Conservation (phyloP, 2,888 invertebrate species). For the Anoncus sp. region DNA sequence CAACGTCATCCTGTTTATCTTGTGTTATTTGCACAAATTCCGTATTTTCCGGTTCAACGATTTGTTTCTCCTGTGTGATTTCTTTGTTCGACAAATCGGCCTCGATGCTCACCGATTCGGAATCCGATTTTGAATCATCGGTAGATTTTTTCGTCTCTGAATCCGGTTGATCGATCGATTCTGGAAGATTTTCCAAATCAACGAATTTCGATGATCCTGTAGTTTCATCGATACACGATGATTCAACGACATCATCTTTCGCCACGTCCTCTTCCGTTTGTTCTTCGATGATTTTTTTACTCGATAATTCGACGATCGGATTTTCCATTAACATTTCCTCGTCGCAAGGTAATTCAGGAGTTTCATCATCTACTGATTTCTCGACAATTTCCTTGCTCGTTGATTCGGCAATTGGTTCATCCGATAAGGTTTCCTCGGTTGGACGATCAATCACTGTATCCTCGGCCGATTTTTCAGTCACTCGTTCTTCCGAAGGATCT, state of each 20-base stretch:
- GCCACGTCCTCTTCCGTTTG: slow-evolving; percentile 45
- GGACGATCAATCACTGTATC: background rate
- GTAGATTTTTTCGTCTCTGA: slow-evolving; percentile 8
- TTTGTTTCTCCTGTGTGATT: slow-evolving; percentile 67
- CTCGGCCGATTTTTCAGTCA: background rate
- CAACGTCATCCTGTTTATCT: slow-evolving; percentile 78
- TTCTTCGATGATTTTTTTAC: slow-evolving; percentile 35
- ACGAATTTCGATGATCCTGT: background rate
- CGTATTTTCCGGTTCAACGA: slow-evolving; percentile 77
- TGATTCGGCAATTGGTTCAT: slow-evolving; percentile 6
- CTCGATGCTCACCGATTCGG: slow-evolving; percentile 72
- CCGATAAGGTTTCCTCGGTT: background rate
- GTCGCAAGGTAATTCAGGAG: background rate
- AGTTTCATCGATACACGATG: background rate
- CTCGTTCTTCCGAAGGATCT: background rate
- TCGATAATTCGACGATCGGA: slow-evolving; percentile 15
- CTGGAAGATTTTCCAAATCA: slow-evolving; percentile 9
- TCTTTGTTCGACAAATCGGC: slow-evolving; percentile 71
- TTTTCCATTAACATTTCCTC: slow-evolving; percentile 22
- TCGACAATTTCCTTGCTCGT: slow-evolving; percentile 6
- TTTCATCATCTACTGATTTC: background rate
- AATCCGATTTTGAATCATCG: slow-evolving; percentile 72
- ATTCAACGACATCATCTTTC: background rate
- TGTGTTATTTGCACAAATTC: slow-evolving; percentile 81
- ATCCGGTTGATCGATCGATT: slow-evolving; percentile 13